phyloP scores from a whole-genome alignment of 2,113 vertebrate genomes.

The Rhinolophus ferrumequinum region DNA sequence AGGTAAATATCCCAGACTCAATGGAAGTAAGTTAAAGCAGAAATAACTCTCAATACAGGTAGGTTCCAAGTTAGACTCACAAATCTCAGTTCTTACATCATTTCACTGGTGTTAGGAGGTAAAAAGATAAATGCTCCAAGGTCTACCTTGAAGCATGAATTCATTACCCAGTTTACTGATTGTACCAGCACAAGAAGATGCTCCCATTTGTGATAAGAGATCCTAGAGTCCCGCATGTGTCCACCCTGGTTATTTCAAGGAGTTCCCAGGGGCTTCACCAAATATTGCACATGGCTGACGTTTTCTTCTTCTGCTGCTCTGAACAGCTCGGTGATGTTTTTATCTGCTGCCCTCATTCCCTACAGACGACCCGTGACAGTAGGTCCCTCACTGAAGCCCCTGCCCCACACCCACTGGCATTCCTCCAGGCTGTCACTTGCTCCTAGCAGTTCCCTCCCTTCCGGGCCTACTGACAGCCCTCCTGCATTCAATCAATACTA shows the following conservation, averaged over 20 bases:
- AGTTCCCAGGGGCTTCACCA: not conserved
- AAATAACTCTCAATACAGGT: not conserved
- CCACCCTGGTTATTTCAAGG: not conserved
- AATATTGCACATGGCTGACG: not conserved
- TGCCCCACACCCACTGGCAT: too few species aligned
- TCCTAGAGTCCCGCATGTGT: not conserved
- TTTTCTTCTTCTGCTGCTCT: not conserved
- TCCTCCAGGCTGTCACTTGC: not conserved
- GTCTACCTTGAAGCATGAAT: not conserved
- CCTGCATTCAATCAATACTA: not conserved
- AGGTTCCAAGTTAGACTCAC: not conserved
- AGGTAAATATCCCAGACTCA: not conserved
- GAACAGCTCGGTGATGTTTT: not conserved
- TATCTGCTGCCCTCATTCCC: not conserved
- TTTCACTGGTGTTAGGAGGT: not conserved
- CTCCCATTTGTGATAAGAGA: not conserved
- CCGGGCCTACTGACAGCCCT: not conserved
- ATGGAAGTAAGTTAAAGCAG: not conserved
- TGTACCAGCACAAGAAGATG: not conserved
- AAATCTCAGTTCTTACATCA: not conserved
- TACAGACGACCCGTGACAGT: not conserved
- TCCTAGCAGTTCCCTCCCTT: not conserved
- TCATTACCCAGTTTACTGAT: not conserved
- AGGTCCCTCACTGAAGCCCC: fast-evolving
- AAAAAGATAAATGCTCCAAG: not conserved